These are phyloP conservation scores for Apodemia mormo DNA, from an alignment of 2,888 invertebrate genomes.

Conservation along the genomic window DNA sequence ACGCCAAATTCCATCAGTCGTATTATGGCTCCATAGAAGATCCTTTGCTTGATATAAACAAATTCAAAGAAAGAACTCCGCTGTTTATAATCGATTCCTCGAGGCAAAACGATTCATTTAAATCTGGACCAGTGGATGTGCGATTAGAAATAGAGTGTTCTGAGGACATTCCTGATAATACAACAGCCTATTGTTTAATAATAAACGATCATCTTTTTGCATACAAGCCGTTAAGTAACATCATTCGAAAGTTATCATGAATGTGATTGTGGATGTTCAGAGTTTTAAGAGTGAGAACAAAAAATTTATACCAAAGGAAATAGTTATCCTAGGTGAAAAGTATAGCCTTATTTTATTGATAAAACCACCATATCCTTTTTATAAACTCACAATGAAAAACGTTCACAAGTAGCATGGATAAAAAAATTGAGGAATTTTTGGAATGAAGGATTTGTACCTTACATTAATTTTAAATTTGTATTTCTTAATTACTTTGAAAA, in stretches of 20 bases:
- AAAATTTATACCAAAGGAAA: constrained; percentile 35
- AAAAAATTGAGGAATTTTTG: constrained; percentile 14
- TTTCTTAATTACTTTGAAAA: constrained; percentile 1
- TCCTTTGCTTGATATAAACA: constrained; percentile 33
- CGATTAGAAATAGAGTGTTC: constrained; percentile 40
- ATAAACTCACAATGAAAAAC: constrained; percentile 14
- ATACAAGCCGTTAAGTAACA: too few relatives aligned
- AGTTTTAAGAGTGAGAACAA: constrained; percentile 31
- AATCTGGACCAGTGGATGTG: constrained; percentile 41
- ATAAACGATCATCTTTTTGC: too few relatives aligned
- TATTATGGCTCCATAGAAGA: constrained; percentile 37
- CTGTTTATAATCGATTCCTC: constrained; percentile 42
- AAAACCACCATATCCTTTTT: constrained; percentile 20
- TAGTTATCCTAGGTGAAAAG: constrained; percentile 29
- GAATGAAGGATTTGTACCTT: constrained; percentile 19
- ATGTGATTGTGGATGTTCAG: constrained; percentile 31
- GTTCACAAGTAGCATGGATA: constrained; percentile 11
- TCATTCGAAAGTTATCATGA: constrained; percentile 36
- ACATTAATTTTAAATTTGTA: neutral
- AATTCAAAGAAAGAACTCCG: constrained; percentile 24
- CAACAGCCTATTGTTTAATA: too few relatives aligned
- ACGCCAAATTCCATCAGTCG: constrained; percentile 40
- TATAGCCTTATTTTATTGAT: constrained; percentile 4
- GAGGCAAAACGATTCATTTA: constrained; percentile 39
- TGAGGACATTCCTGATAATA: constrained; percentile 31